Conservation (phyloP, 2,113 vertebrate species). For the Phylloscopus trochiloides region DNA sequence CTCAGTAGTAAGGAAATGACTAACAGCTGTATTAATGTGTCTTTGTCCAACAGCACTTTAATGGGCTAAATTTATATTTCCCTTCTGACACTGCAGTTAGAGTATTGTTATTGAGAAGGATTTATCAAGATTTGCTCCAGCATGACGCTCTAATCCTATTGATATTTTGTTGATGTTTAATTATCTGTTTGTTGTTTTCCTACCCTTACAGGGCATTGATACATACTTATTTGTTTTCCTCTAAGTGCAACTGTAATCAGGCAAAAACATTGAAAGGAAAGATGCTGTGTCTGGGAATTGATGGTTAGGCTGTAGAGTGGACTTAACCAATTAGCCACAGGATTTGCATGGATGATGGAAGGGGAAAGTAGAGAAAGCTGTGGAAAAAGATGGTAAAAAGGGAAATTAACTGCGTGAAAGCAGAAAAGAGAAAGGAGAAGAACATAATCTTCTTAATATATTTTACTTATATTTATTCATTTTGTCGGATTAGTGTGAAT, state of each 20-base stretch:
- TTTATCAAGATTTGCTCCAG: conserved; percentile 77
- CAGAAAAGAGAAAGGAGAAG: not conserved
- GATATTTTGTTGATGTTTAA: conserved; percentile 74
- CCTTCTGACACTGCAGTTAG: conserved; percentile 23
- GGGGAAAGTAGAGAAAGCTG: not conserved
- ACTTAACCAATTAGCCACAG: conserved; percentile 22
- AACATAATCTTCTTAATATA: not conserved
- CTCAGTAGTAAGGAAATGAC: conserved; percentile 54
- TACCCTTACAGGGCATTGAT: conserved; percentile 18
- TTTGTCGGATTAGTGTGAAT: not conserved
- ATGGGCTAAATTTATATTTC: conserved; percentile 68
- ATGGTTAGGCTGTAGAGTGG: not conserved
- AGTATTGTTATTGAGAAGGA: conserved; percentile 63
- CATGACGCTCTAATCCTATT: conserved; percentile 67
- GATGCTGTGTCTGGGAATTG: conserved; percentile 13
- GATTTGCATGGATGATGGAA: not conserved
- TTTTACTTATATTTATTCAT: conserved; percentile 22
- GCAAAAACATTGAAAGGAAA: not conserved
- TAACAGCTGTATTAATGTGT: conserved; percentile 66
- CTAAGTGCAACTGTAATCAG: conserved; percentile 22
- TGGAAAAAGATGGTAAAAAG: not conserved
- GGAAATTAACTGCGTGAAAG: conserved; percentile 8
- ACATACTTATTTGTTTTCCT: conserved; percentile 28
- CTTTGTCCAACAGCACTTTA: conserved; percentile 60
- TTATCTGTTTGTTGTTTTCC: conserved; percentile 71